These are phyloP conservation scores for Drosophila ogumai DNA, from an alignment of 1,140 invertebrate species.

Conservation along the genomic window DNA sequence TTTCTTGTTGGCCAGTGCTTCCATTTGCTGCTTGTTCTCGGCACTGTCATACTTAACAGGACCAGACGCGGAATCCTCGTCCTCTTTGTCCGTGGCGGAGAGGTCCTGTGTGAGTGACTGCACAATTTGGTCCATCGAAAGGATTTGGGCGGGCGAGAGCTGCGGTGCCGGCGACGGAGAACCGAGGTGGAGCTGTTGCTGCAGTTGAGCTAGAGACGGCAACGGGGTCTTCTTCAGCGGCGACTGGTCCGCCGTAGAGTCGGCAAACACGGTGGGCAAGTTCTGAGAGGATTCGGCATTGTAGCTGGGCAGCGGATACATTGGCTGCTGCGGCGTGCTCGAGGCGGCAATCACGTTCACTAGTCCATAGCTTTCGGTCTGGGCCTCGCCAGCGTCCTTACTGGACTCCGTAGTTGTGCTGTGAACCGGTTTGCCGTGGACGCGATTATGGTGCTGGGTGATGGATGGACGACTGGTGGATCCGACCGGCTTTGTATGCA, in stretches of 20 bases:
- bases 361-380: conserved; percentile 47
- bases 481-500: conserved; percentile 28
- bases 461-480: conserved; percentile 34
- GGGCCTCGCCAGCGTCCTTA: conserved; percentile 12
- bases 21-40: conserved; percentile 47
- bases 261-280: conserved; percentile 11
- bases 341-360: conserved; percentile 54
- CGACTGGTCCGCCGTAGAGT: not conserved
- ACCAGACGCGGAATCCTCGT: conserved; percentile 8
- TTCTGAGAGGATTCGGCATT: conserved; percentile 34
- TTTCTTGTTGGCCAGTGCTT: conserved; percentile 54
- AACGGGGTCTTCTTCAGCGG: conserved; percentile 64
- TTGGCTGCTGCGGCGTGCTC: conserved; percentile 49
- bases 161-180: conserved; percentile 61
- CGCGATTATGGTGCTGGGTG: conserved; percentile 48
- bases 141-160: conserved; percentile 60
- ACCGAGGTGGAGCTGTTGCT: conserved; percentile 60
- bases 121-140: conserved; percentile 76
- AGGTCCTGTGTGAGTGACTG: conserved; percentile 67
- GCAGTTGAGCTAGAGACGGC: conserved; percentile 62
- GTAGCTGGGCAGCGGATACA: conserved; percentile 73
- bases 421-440: conserved; percentile 57
- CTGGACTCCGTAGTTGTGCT: conserved; percentile 48
- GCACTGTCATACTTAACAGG: conserved; percentile 65
- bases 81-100: conserved; percentile 39